These are phyloP conservation scores for Chionomys nivalis DNA, from an alignment of 2,113 vertebrate species.

Conservation along the genomic window DNA sequence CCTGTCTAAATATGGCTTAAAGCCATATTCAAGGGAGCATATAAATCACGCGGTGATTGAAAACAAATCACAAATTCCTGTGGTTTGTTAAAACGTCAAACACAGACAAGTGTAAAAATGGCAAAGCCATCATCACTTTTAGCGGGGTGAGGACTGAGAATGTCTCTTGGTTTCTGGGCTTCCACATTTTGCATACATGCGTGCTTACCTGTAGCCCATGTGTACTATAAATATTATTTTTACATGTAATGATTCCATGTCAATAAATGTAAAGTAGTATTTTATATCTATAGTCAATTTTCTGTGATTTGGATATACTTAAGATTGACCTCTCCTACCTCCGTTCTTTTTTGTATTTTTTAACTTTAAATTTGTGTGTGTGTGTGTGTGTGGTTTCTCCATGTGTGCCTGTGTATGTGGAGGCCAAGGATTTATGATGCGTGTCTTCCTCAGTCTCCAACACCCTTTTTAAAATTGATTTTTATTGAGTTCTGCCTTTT, in stretches of 20 bases:
- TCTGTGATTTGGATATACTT: background rate
- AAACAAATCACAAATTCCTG: background rate
- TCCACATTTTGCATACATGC: background rate
- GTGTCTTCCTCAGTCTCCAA: background rate
- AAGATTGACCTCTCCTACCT: background rate
- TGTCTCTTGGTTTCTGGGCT: background rate
- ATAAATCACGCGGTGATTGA: background rate
- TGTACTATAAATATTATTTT: background rate
- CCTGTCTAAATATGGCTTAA: background rate
- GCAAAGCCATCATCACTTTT: background rate
- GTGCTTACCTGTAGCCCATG: background rate
- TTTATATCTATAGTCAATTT: background rate
- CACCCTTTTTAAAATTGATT: too few relatives aligned
- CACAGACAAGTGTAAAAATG: background rate
- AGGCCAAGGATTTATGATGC: background rate
- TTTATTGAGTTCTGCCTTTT: too few relatives aligned
- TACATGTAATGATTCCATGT: background rate
- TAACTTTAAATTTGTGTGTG: background rate
- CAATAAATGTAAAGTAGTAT: background rate
- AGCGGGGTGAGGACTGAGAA: background rate
- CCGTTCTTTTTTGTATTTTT: background rate
- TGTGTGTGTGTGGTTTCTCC: background rate
- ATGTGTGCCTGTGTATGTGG: background rate
- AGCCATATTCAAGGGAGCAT: background rate
- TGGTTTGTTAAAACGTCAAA: slow-evolving; percentile 1